Evolutionary conservation across 2,113 vertebrate species (phyloP).

Genomic region (Micronycteris hirsuta): DNA sequence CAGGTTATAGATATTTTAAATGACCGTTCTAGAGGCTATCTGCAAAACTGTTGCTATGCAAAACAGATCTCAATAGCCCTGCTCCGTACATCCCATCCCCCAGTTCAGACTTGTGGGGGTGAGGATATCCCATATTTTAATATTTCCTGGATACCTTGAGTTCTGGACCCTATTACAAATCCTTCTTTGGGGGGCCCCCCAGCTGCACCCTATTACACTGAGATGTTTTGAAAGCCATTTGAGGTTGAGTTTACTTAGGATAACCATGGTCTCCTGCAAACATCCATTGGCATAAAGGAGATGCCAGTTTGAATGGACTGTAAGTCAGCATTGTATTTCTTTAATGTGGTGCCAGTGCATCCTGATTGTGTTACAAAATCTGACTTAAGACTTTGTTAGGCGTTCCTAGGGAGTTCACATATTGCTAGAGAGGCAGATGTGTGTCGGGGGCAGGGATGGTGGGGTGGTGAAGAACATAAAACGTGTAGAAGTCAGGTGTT

Average conservation of each 20-base stretch:
- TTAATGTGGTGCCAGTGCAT: neutral
- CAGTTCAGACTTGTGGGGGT: too few relatives aligned
- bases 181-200: too few relatives aligned
- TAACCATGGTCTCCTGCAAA: neutral
- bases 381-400: neutral
- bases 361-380: neutral
- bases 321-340: neutral
- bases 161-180: too few relatives aligned
- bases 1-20: too few relatives aligned
- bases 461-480: neutral
- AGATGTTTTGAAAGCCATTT: neutral
- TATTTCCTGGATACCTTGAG: too few relatives aligned
- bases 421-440: neutral
- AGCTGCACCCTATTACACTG: too few relatives aligned
- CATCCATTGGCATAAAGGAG: neutral
- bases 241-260: neutral
- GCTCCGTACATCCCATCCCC: too few relatives aligned
- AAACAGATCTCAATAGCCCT: too few relatives aligned
- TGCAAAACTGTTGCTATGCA: too few relatives aligned
- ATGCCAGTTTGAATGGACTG: neutral
- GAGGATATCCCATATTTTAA: too few relatives aligned
- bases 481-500: neutral
- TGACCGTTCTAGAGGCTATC: too few relatives aligned
- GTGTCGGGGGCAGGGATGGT: neutral
- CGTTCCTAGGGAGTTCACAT: neutral